phyloP scores from a whole-genome alignment of 2,797 vertebrate species.

The Chelonia mydas region DNA sequence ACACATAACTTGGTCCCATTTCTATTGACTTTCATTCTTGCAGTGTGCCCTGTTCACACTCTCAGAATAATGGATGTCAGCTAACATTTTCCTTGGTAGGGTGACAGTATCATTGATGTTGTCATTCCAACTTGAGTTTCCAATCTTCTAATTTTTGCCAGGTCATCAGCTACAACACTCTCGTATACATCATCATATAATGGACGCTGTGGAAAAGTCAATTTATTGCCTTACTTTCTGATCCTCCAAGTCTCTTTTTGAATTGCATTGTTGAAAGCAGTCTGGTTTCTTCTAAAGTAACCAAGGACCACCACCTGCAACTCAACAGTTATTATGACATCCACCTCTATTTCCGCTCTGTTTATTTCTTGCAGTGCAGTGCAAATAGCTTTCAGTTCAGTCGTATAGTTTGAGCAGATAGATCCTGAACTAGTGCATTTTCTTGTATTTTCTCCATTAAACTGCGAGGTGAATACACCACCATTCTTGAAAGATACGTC shows the following conservation, averaged over 20 bases:
- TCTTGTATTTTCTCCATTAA: neutral
- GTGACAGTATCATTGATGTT: neutral
- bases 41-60: neutral
- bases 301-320: no score
- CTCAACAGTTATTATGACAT: neutral
- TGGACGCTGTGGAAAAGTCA: no score
- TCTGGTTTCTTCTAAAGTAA: no score
- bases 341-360: neutral
- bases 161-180: neutral
- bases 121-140: neutral
- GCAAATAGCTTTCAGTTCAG: neutral
- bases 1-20: neutral
- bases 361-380: neutral
- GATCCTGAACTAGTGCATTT: neutral
- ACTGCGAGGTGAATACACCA: neutral
- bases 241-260: no score
- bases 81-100: neutral
- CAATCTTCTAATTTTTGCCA: neutral
- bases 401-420: neutral
- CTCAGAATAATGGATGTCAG: neutral
- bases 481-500: neutral
- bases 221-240: no score
- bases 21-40: neutral
- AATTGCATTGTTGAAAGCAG: no score
- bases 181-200: no score